These are phyloP conservation scores for Sisor rabdophorus DNA, from an alignment of 2,113 vertebrate species.

Conservation along the genomic window DNA sequence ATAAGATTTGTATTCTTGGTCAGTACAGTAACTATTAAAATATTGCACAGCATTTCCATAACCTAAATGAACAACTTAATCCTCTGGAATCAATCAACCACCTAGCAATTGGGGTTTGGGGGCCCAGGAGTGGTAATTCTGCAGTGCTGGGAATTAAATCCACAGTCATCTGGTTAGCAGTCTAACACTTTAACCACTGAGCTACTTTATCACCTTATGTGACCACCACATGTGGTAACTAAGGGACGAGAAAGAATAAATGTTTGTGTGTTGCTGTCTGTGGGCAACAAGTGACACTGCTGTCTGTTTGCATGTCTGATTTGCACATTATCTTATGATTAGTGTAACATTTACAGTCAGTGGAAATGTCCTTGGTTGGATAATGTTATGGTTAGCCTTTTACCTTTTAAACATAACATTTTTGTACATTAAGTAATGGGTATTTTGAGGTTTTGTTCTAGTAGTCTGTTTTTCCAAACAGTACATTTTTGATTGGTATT, in stretches of 20 bases:
- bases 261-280: constrained; percentile 47
- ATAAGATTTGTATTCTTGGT: constrained; percentile 29
- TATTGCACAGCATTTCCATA: constrained; percentile 40
- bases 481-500: not conserved
- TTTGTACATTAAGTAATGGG: not conserved
- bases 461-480: not conserved
- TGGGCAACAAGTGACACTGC: constrained; percentile 31
- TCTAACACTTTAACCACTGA: too few relatives aligned
- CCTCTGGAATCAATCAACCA: constrained; percentile 44
- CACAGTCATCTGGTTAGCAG: too few relatives aligned
- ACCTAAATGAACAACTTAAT: constrained; percentile 49
- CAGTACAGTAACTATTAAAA: constrained; percentile 44
- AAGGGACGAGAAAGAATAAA: constrained; percentile 36
- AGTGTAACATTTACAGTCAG: not conserved
- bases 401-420: not conserved
- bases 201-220: not conserved
- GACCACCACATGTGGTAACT: constrained; percentile 50
- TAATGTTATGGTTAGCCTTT: not conserved
- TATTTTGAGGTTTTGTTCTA: not conserved
- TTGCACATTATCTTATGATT: not conserved
- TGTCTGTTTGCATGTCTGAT: constrained; percentile 30
- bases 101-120: too few relatives aligned
- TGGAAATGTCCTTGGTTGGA: constrained; percentile 15
- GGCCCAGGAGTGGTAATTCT: too few relatives aligned
- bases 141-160: too few relatives aligned